A percentile compares a stretch with the other conserved stretches of the same genome.
phyloP scores from a whole-genome alignment of 2,888 invertebrate genomes.

The Pinctada fucata region DNA sequence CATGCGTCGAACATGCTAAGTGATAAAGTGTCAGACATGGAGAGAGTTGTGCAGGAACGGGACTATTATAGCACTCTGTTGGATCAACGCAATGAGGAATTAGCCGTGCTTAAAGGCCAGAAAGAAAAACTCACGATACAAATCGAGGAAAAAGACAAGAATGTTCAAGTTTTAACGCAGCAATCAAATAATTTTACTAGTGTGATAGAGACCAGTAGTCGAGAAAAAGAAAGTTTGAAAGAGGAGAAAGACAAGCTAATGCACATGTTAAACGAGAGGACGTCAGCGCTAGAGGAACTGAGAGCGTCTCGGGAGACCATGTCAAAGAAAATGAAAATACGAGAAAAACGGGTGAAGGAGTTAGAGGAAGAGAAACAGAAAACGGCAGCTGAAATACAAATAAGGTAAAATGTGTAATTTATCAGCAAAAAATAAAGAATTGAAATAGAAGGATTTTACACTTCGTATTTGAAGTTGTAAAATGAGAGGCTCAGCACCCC shows the following conservation, averaged over 20 bases:
- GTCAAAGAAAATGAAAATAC: slow-evolving; percentile 63
- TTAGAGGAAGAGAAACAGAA: slow-evolving; percentile 61
- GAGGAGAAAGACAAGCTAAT: slow-evolving; percentile 66
- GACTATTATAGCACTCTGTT: slow-evolving; percentile 67
- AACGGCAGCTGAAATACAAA: slow-evolving; percentile 48
- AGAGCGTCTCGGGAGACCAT: slow-evolving; percentile 58
- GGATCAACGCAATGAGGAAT: slow-evolving; percentile 67
- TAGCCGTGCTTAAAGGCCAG: slow-evolving; percentile 56
- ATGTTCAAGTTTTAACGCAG: slow-evolving; percentile 63
- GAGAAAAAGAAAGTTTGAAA: slow-evolving; percentile 56
- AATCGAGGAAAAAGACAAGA: slow-evolving; percentile 72
- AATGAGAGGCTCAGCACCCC: no score
- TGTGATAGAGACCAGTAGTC: slow-evolving; percentile 61
- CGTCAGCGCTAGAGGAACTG: slow-evolving; percentile 60
- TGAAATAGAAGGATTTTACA: no score
- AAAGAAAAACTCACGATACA: slow-evolving; percentile 66
- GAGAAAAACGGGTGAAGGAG: slow-evolving; percentile 62
- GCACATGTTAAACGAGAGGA: slow-evolving; percentile 58
- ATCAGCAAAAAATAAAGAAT: no score
- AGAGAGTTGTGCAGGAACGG: slow-evolving; percentile 64
- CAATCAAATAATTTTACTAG: slow-evolving; percentile 64
- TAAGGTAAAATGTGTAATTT: slow-evolving; percentile 29
- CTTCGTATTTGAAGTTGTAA: no score
- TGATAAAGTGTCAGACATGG: slow-evolving; percentile 59
- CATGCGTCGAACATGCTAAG: slow-evolving; percentile 59